Percentiles rank a stretch among this genome's conserved stretches.
These are phyloP conservation scores for Cryptocephalus primarius DNA, from an alignment of 2,888 invertebrate genomes.

Conservation along the genomic window DNA sequence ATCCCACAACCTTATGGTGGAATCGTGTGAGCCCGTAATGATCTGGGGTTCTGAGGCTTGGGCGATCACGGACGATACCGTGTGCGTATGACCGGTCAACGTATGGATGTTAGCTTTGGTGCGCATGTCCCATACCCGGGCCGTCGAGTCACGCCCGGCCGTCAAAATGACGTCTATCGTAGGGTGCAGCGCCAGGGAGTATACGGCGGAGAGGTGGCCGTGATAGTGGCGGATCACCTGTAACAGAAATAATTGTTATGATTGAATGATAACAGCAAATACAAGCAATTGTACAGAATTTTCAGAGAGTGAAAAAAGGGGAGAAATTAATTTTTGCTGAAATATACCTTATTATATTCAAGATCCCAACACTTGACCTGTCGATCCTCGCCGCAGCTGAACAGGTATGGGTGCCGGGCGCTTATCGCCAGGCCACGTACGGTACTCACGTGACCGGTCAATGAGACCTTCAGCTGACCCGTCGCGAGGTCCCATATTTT, in stretches of 20 bases:
- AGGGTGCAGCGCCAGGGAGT: constrained; percentile 88
- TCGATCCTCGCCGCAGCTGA: constrained; percentile 97
- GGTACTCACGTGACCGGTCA: constrained; percentile 97
- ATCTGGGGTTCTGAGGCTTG: constrained; percentile 89
- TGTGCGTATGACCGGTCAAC: constrained; percentile 91
- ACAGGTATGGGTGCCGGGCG: constrained; percentile 89
- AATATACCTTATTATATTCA: constrained; percentile 86
- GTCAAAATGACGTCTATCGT: constrained; percentile 89
- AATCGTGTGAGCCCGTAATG: constrained; percentile 90
- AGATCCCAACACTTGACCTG: constrained; percentile 99
- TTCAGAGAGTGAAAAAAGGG: no score
- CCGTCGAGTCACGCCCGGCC: constrained; percentile 91
- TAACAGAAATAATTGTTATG: background rate
- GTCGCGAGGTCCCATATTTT: constrained; percentile 99
- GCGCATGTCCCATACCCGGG: constrained; percentile 97
- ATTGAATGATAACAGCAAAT: background rate
- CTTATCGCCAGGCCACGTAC: constrained; percentile 94
- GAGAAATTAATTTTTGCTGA: background rate
- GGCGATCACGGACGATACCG: constrained; percentile 87
- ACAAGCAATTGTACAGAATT: no score
- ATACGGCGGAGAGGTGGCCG: constrained; percentile 94
- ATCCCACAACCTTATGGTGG: constrained; percentile 96
- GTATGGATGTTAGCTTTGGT: constrained; percentile 98
- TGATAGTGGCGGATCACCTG: constrained; percentile 95
- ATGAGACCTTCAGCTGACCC: constrained; percentile 89